Evolutionary conservation across 2,113 vertebrate species (phyloP).

Genomic region (Craseonycteris thonglongyai): DNA sequence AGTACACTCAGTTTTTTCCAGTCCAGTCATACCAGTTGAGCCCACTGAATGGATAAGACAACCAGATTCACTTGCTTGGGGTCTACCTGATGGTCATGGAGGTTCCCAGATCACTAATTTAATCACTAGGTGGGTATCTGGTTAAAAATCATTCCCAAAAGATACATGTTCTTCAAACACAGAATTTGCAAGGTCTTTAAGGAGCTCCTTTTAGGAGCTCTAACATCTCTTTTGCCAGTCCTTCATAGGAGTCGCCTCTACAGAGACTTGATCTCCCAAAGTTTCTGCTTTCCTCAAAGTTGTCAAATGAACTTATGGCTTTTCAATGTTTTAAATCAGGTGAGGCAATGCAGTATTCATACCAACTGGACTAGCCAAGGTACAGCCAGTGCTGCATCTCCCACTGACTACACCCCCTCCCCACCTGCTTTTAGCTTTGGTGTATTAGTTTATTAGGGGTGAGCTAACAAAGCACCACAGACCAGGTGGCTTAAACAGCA

Average conservation of each 20-base stretch:
- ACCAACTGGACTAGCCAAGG: not conserved
- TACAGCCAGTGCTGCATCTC: not conserved
- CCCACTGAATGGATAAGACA: constrained; percentile 89
- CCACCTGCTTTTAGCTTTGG: not conserved
- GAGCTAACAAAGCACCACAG: not conserved
- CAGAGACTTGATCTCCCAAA: not conserved
- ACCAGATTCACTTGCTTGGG: constrained; percentile 88
- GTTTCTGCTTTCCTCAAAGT: not conserved
- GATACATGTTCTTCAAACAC: not conserved
- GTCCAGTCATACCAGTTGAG: constrained; percentile 89
- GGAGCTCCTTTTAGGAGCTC: not conserved
- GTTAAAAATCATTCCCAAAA: constrained; percentile 83
- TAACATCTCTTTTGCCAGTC: not conserved
- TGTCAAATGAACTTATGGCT: not conserved
- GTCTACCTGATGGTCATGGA: constrained; percentile 91
- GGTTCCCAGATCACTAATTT: constrained; percentile 82
- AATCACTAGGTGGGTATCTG: constrained; percentile 34
- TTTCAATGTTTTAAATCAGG: not conserved
- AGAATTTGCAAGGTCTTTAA: not conserved
- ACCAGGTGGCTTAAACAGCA: not conserved
- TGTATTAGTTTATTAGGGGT: not conserved
- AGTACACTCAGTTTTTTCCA: constrained; percentile 84
- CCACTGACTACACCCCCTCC: rapidly evolving
- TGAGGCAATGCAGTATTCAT: not conserved
- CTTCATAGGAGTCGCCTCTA: not conserved